Evolutionary conservation across 2,888 invertebrate species (phyloP).

Genomic region (Thumatha senex): DNA sequence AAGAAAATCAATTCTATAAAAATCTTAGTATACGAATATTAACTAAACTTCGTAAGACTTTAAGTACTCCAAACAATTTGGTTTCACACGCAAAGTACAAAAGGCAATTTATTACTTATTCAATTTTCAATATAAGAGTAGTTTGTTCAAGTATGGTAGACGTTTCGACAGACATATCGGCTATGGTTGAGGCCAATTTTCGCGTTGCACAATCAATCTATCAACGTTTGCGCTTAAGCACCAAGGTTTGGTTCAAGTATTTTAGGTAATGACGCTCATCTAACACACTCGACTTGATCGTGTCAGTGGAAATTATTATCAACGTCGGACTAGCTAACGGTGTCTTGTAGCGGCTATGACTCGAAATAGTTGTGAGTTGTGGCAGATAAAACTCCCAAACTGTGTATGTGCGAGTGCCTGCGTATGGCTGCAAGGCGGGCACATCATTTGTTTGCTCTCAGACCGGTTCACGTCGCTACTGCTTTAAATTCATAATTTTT

Average conservation of each 20-base stretch:
- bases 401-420: slow-evolving; percentile 54
- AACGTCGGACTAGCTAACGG: slow-evolving; percentile 73
- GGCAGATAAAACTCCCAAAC: slow-evolving; percentile 32
- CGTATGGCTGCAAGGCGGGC: slow-evolving; percentile 22
- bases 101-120: slow-evolving; percentile 21
- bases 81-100: slow-evolving; percentile 24
- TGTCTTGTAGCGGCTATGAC: slow-evolving; percentile 34
- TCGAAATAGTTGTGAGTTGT: slow-evolving; percentile 23
- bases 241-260: slow-evolving; percentile 39
- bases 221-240: slow-evolving; percentile 41
- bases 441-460: slow-evolving; percentile 60
- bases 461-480: slow-evolving; percentile 58
- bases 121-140: slow-evolving; percentile 22
- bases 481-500: slow-evolving; percentile 68
- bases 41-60: neutral
- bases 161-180: slow-evolving; percentile 43
- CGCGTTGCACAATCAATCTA: slow-evolving; percentile 49
- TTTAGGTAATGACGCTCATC: slow-evolving; percentile 72
- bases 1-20: too few relatives aligned
- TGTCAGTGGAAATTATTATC: slow-evolving; percentile 78
- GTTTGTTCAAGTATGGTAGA: slow-evolving; percentile 27
- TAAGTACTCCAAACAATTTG: neutral
- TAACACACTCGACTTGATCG: slow-evolving; percentile 73
- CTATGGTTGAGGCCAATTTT: slow-evolving; percentile 47
- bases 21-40: neutral